Evolutionary conservation across 2,113 vertebrate genomes (phyloP).

Genomic region (Diadophis punctatus): DNA sequence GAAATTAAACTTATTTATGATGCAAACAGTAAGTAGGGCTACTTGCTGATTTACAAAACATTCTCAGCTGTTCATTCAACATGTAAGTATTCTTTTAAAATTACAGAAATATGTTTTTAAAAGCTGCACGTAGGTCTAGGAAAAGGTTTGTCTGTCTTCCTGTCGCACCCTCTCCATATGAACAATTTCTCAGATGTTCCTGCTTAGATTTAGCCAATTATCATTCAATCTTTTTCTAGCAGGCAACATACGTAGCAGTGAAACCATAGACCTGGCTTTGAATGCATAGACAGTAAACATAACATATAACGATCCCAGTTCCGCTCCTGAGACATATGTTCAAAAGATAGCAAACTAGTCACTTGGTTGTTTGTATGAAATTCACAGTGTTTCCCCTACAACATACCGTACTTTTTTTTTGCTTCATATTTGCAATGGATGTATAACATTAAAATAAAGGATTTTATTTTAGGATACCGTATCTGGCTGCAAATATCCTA

Average conservation of each 20-base stretch:
- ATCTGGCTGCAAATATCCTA: neutral
- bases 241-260: slow-evolving; percentile 33
- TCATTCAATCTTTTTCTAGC: slow-evolving; percentile 59
- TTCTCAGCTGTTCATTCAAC: slow-evolving; percentile 61
- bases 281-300: slow-evolving; percentile 71
- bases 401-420: slow-evolving; percentile 60
- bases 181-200: slow-evolving; percentile 54
- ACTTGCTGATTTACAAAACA: slow-evolving; percentile 67
- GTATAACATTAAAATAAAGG: slow-evolving; percentile 40
- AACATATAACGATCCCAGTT: slow-evolving; percentile 60
- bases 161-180: slow-evolving; percentile 30
- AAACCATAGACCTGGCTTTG: slow-evolving; percentile 65
- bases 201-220: slow-evolving; percentile 36
- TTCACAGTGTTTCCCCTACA: slow-evolving; percentile 76
- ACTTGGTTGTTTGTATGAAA: slow-evolving; percentile 70
- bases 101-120: slow-evolving; percentile 61
- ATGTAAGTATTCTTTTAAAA: slow-evolving; percentile 48
- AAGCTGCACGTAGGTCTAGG: slow-evolving; percentile 64
- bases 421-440: slow-evolving; percentile 63
- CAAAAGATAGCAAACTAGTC: slow-evolving; percentile 70
- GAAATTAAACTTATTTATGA: slow-evolving; percentile 60
- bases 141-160: slow-evolving; percentile 32
- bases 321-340: slow-evolving; percentile 71
- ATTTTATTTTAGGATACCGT: neutral
- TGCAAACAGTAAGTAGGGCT: slow-evolving; percentile 62